Evolutionary conservation across 2,888 invertebrate genomes (phyloP).

Genomic region (Dichetophora obliterata): DNA sequence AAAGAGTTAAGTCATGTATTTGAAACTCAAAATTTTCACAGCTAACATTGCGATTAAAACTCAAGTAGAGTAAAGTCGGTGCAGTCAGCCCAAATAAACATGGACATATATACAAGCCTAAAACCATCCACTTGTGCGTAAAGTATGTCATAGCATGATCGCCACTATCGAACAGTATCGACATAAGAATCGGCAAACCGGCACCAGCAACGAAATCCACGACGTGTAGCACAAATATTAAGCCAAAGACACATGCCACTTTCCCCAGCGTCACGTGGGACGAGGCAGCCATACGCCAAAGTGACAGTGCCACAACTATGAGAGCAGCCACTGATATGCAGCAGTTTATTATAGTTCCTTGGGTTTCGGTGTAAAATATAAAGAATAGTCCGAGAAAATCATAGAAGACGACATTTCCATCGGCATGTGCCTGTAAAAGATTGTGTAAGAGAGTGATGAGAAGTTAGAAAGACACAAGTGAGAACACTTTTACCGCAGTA

Average conservation of each 20-base stretch:
- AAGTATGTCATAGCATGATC: slow-evolving; percentile 74
- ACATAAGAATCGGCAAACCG: slow-evolving; percentile 63
- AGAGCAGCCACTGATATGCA: slow-evolving; percentile 66
- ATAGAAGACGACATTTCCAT: slow-evolving; percentile 76
- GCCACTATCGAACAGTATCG: slow-evolving; percentile 65
- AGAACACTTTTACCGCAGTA: slow-evolving; percentile 57
- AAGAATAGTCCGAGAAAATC: slow-evolving; percentile 80
- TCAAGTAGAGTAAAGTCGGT: slow-evolving; percentile 60
- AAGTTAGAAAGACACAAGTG: too few relatives aligned
- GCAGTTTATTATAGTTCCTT: slow-evolving; percentile 66
- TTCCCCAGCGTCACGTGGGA: slow-evolving; percentile 54
- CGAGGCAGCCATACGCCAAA: slow-evolving; percentile 58
- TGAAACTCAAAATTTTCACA: background rate
- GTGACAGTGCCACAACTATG: slow-evolving; percentile 55
- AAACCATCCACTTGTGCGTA: slow-evolving; percentile 71
- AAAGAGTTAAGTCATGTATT: too few relatives aligned
- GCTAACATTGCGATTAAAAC: slow-evolving; percentile 59
- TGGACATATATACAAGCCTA: slow-evolving; percentile 66
- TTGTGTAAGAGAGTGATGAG: too few relatives aligned
- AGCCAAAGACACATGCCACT: slow-evolving; percentile 55
- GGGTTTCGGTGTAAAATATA: slow-evolving; percentile 74
- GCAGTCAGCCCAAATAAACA: slow-evolving; percentile 61
- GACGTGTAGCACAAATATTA: slow-evolving; percentile 59
- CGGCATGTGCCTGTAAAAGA: slow-evolving; percentile 62
- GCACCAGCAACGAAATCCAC: slow-evolving; percentile 60